Evolutionary conservation across 1,140 invertebrate genomes (phyloP), one percentile per base, ranked within the genome.

Genomic region (Cotesia typhae): DNA sequence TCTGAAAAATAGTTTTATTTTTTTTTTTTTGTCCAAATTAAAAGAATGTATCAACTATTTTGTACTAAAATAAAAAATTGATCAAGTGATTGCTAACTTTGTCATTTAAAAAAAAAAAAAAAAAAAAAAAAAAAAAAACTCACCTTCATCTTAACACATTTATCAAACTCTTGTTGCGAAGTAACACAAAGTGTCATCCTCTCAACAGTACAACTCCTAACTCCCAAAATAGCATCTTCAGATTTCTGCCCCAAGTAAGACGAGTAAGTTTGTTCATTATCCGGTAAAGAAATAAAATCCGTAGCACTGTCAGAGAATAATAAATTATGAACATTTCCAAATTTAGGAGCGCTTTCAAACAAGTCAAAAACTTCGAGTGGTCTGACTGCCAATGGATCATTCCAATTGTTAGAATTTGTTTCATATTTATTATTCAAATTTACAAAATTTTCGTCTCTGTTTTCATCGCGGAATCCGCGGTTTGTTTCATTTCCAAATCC

Each of bases 131-230:
- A 17, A 17, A 28, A 28, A 28, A 28, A 68, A 3, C 36, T 69
- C 14, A 97, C 95, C 88, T 91, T 94, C 97, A 99, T 98, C 85
- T 94, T 94, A 41, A 94, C 85, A 84, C 97, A 99, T 87, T 99
- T 99, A 36, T 93, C 91, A 85, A 95, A 90, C 87, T 99, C 97
- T 0, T 91, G 89, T 61, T 95, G 91, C 0, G 96, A 98, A 1
- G 96, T 96, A 5, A 98, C 94, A 84, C 97, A 99, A 4, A 98
- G 79, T 0, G 90, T 92, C 87, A 96, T 94, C 20, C 89, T 85
- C 38, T 90, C 89, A 4, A 97, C 92, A 0, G 95, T 93, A 85
- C 96, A 98, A 63, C 92, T 89, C 64, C 93, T 88, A 3, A 96
- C 89, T 12, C 89, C 91, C 63, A 93, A 84, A 68, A 96, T 93